Percentiles rank a stretch among this genome's conserved stretches.
Conservation (phyloP, 2,797 vertebrate genomes). For the Emydoidea blandingii region DNA sequence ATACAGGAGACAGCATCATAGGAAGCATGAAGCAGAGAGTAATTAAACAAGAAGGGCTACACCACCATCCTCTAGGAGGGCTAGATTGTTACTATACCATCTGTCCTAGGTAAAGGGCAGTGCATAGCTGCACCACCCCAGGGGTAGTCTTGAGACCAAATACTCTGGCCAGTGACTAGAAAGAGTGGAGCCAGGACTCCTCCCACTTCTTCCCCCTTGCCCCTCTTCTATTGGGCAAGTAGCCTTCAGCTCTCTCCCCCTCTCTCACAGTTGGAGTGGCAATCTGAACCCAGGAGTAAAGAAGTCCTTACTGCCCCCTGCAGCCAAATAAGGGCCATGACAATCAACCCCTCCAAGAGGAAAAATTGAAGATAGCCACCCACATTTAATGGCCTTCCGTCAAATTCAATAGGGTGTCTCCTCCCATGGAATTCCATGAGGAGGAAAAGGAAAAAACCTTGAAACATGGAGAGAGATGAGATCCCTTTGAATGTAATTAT, state of each 20-base stretch:
- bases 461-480: not conserved
- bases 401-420: not conserved
- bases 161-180: not conserved
- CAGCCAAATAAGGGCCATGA: too few species aligned
- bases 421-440: not conserved
- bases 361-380: constrained; percentile 32
- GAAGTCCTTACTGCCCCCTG: too few species aligned
- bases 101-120: too few species aligned
- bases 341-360: not conserved
- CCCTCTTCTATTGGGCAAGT: not conserved
- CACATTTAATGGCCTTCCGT: not conserved
- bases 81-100: not conserved
- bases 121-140: not conserved
- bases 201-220: not conserved
- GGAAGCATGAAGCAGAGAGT: not conserved
- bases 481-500: not conserved
- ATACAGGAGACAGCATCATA: not conserved
- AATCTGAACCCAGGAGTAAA: too few species aligned
- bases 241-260: not conserved
- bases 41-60: not conserved
- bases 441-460: not conserved
- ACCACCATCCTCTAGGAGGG: not conserved
- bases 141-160: not conserved
- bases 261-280: not conserved
- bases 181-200: not conserved